These are phyloP conservation scores for Euwallacea fornicatus DNA, from an alignment of 1,140 invertebrate species.

Conservation along the genomic window DNA sequence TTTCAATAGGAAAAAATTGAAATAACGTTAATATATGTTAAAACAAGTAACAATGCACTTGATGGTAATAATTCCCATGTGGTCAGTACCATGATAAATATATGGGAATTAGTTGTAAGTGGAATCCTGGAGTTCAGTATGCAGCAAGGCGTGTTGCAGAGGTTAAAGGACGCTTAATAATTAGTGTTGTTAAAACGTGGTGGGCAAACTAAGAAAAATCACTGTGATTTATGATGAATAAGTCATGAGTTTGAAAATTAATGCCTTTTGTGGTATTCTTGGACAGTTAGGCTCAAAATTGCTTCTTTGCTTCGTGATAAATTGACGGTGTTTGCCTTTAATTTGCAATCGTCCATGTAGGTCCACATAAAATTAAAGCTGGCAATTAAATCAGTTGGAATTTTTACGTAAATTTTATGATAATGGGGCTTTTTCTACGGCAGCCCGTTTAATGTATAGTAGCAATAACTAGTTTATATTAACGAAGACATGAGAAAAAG, in stretches of 20 bases:
- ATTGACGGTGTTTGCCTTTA: background rate
- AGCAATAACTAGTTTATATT: slow-evolving; percentile 3
- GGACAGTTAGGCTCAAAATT: background rate
- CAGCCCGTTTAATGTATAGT: background rate
- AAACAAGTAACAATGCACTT: slow-evolving; percentile 14
- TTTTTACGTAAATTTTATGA: too few relatives aligned
- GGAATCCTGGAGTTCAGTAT: background rate
- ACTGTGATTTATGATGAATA: slow-evolving; percentile 9
- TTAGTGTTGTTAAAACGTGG: slow-evolving; percentile 9
- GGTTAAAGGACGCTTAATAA: slow-evolving; percentile 22
- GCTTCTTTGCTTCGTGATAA: background rate
- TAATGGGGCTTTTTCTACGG: background rate
- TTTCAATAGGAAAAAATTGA: background rate
- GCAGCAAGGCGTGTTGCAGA: background rate
- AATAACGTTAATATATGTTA: background rate
- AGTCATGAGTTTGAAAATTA: background rate
- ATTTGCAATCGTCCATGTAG: background rate
- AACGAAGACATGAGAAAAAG: background rate
- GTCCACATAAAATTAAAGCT: background rate
- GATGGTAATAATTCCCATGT: slow-evolving; percentile 11
- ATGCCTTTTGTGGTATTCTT: background rate
- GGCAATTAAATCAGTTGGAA: background rate
- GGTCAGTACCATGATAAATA: slow-evolving; percentile 19
- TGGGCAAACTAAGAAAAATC: background rate
- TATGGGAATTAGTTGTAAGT: slow-evolving; percentile 12